These are phyloP conservation scores for Hydrozoanthus gracilis DNA, from an alignment of 92 coral and sea anemone genomes.

Conservation along the genomic window DNA sequence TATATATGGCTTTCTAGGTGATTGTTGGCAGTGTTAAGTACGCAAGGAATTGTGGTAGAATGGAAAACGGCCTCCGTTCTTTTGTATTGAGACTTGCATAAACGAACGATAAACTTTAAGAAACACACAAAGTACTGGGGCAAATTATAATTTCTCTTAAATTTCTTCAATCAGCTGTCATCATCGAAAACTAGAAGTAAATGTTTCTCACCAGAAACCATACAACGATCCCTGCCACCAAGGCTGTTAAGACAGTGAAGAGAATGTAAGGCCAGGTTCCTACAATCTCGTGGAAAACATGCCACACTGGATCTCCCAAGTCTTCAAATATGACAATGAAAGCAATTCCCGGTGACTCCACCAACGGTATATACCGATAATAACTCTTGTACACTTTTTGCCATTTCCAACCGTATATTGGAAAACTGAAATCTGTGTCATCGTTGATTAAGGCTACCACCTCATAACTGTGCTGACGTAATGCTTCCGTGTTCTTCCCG, in stretches of 20 bases:
- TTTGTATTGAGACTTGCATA: too few relatives aligned
- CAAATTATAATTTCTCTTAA: not conserved
- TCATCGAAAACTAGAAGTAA: constrained; percentile 43
- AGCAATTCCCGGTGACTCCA: constrained; percentile 82
- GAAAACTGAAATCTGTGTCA: constrained; percentile 66
- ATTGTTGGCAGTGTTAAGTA: too few relatives aligned
- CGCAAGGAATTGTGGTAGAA: too few relatives aligned
- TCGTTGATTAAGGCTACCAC: constrained; percentile 58
- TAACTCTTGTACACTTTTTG: constrained; percentile 61
- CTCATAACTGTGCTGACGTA: constrained; percentile 58
- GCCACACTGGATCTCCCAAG: constrained; percentile 44
- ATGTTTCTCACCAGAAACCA: constrained; percentile 72
- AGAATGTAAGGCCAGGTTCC: constrained; percentile 69
- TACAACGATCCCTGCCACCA: constrained; percentile 69
- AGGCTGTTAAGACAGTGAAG: constrained; percentile 60
- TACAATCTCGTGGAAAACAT: constrained; percentile 48
- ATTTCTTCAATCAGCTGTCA: not conserved
- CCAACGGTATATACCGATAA: constrained; percentile 71
- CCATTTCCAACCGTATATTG: constrained; percentile 82
- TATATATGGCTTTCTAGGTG: too few relatives aligned
- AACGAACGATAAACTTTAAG: too few relatives aligned
- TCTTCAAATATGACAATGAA: constrained; percentile 67
- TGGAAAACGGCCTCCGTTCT: too few relatives aligned
- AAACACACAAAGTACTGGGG: not conserved
- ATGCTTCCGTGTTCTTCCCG: constrained; percentile 67